phyloP scores from a whole-genome alignment of 1,140 invertebrate species.

The Glossosoma conforme region DNA sequence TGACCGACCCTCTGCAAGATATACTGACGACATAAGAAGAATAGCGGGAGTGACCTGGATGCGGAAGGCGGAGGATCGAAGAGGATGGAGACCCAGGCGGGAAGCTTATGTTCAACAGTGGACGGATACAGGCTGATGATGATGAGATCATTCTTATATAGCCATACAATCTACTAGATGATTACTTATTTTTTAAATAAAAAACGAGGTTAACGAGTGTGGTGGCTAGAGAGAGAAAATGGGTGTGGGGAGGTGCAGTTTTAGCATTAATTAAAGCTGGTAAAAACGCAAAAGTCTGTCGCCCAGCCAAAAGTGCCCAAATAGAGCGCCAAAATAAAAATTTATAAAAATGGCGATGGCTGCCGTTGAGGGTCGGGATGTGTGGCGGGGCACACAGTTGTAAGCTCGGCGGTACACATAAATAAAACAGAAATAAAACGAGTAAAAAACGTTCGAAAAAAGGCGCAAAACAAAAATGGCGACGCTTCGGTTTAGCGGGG shows the following conservation, averaged over 20 bases:
- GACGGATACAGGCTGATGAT: no score
- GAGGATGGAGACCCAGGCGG: no score
- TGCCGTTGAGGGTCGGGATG: constrained; percentile 1
- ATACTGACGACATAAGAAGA: no score
- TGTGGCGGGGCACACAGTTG: constrained; percentile 6
- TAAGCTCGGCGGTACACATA: constrained; percentile 18
- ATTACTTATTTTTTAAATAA: no score
- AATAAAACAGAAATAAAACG: constrained; percentile 22
- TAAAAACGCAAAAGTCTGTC: constrained; percentile 6
- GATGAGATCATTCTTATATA: no score
- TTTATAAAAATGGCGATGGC: constrained; percentile 8
- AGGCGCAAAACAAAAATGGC: constrained; percentile 24
- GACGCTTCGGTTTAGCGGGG: constrained; percentile 21
- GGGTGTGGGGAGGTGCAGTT: background rate
- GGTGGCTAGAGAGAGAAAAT: no score
- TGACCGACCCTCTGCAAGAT: no score
- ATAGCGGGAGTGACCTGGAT: no score
- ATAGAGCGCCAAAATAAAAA: constrained; percentile 13
- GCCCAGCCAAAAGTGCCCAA: constrained; percentile 7
- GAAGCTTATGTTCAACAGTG: no score
- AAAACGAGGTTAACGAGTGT: no score
- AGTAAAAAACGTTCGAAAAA: constrained; percentile 20
- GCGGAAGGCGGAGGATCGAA: no score
- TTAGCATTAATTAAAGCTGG: background rate
- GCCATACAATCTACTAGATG: no score